These are phyloP conservation scores for Pheosia tremula DNA, from an alignment of 2,888 invertebrate species.

Conservation along the genomic window DNA sequence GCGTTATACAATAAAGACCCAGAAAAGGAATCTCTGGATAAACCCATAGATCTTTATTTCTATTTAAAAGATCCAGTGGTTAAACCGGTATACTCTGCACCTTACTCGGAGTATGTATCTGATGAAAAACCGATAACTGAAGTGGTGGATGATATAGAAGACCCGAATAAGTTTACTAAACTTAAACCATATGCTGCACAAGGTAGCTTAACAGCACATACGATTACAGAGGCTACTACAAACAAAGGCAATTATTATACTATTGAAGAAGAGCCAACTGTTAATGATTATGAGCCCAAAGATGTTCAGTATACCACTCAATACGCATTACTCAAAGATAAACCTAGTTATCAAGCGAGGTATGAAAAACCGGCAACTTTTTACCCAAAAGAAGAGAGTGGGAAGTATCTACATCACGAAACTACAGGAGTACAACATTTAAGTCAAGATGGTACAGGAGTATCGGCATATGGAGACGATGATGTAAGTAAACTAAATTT, in stretches of 20 bases:
- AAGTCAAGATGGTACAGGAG: conserved; percentile 66
- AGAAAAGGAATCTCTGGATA: conserved; percentile 47
- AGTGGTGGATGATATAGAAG: conserved; percentile 34
- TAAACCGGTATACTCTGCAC: conserved; percentile 45
- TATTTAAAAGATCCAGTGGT: conserved; percentile 60
- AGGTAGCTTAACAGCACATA: conserved; percentile 12
- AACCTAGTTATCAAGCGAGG: conserved; percentile 47
- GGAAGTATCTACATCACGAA: conserved; percentile 63
- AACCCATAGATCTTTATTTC: conserved; percentile 68
- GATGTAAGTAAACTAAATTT: conserved; percentile 68
- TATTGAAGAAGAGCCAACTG: conserved; percentile 24
- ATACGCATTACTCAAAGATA: conserved; percentile 13
- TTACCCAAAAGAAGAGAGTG: conserved; percentile 43
- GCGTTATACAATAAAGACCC: conserved; percentile 57
- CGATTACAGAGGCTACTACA: conserved; percentile 19
- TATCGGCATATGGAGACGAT: conserved; percentile 70
- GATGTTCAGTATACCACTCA: conserved; percentile 14
- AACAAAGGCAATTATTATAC: conserved; percentile 28
- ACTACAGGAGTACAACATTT: conserved; percentile 68
- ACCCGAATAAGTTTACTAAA: conserved; percentile 6
- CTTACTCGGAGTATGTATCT: conserved; percentile 47
- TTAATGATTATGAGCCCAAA: conserved; percentile 17
- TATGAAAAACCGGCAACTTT: conserved; percentile 45
- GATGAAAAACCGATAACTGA: conserved; percentile 43
- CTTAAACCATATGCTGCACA: conserved; percentile 9